Base-by-base conservation (phyloP, 1,140 invertebrate genomes). In the Penaeus vannamei region DNA sequence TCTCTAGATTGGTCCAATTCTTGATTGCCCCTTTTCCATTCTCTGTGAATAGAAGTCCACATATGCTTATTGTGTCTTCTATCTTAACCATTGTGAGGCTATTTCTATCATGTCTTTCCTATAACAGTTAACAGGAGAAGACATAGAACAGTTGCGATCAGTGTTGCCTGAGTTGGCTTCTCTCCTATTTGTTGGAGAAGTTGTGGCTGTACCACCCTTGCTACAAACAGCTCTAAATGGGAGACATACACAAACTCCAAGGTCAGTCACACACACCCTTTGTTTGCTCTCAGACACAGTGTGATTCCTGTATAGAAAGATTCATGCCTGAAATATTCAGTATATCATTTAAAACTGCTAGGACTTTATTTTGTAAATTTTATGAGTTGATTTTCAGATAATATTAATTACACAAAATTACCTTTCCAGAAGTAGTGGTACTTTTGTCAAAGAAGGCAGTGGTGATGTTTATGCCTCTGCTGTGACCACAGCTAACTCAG, bases 81-180 rank as follows among this genome's bases (percentile, higher is more conserved):
- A 10, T 53, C 53, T 53, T 53, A 12, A 12, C 1, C 17, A 53
- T 76, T 14, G 22, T 20, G 19, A 29, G 19, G 29, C 26, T 42
- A 72, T 19, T 46, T 59, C 36, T 23, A 69, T 8, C 7, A 32
- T 26, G 46, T 20, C 46, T 23, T 8, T 32, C 14, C 12, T 53
- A 12, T 84, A 83, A 2, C 94, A 94, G 93, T 92, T 96, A 32
- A 94, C 94, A 14, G 85, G 92, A 7, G 95, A 95, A 87, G 96
- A 97, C 92, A 94, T 97, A 87, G 94, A 96, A 90, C 92, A 93
- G n/a, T 92, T 97, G 8, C 94, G 94, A 89, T 91, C 94, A 23
- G 93, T 94, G 87, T 92, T 97, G 72, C 96, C 96, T 61, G 93
- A 94, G 87, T 88, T 94, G 17, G 91, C 92, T 22, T 69, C 84